These are phyloP conservation scores for Athalia circularis DNA, from an alignment of 2,888 invertebrate genomes.

Conservation along the genomic window DNA sequence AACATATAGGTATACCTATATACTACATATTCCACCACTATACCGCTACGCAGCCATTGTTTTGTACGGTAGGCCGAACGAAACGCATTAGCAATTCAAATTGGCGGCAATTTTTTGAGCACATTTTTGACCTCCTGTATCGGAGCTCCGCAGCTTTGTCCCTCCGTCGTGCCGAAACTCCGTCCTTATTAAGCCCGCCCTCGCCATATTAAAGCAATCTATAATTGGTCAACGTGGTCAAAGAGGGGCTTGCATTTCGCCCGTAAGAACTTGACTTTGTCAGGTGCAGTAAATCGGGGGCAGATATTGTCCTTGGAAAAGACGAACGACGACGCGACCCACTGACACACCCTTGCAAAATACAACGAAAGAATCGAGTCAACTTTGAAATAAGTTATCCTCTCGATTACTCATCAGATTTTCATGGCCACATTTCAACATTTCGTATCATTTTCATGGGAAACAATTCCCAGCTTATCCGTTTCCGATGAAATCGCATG, in stretches of 20 bases:
- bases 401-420: not conserved
- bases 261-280: slow-evolving; percentile 35
- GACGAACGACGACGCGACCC: slow-evolving; percentile 18
- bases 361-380: not conserved
- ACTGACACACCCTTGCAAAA: slow-evolving; percentile 28
- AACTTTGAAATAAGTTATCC: slow-evolving; percentile 10
- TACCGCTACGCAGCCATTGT: slow-evolving; percentile 72
- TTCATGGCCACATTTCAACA: too few relatives aligned
- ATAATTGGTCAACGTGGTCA: slow-evolving; percentile 54
- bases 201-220: slow-evolving; percentile 70
- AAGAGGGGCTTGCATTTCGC: slow-evolving; percentile 22
- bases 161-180: slow-evolving; percentile 67
- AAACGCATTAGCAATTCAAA: slow-evolving; percentile 74
- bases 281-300: slow-evolving; percentile 3
- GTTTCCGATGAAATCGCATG: too few relatives aligned
- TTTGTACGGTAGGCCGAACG: slow-evolving; percentile 66
- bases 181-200: slow-evolving; percentile 73
- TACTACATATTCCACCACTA: slow-evolving; percentile 32
- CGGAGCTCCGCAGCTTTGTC: slow-evolving; percentile 61
- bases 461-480: too few relatives aligned
- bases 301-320: slow-evolving; percentile 24
- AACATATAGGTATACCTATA: not conserved
- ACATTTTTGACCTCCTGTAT: slow-evolving; percentile 75
- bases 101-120: slow-evolving; percentile 75
- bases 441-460: too few relatives aligned